Conservation (phyloP, 2,888 invertebrate species). For the Amaurobius ferox region DNA sequence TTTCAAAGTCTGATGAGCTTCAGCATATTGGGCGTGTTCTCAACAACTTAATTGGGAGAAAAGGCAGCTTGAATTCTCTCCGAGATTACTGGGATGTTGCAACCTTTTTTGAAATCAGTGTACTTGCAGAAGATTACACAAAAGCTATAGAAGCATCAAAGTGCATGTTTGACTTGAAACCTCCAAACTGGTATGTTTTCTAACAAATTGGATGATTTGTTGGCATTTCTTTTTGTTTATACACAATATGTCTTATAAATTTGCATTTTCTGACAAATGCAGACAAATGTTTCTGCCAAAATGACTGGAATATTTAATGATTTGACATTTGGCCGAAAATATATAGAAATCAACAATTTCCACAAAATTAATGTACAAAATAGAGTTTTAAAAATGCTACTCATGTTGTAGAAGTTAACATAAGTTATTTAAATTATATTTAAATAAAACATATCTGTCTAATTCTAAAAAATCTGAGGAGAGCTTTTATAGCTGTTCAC, state of each 20-base stretch:
- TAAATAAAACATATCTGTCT: too few species aligned
- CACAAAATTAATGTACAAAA: too few species aligned
- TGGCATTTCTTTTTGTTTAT: background rate
- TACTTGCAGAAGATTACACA: slow-evolving; percentile 95
- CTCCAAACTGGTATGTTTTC: slow-evolving; percentile 79
- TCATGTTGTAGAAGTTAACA: too few species aligned
- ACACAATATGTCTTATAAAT: background rate
- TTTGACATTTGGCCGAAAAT: too few species aligned
- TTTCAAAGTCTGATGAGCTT: slow-evolving; percentile 91
- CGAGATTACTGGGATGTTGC: slow-evolving; percentile 99
- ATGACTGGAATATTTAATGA: too few species aligned
- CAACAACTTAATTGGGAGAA: slow-evolving; percentile 97
- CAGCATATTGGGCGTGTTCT: slow-evolving; percentile 96
- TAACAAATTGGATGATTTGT: background rate
- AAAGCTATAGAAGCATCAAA: slow-evolving; percentile 95
- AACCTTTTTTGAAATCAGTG: slow-evolving; percentile 98
- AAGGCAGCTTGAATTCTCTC: slow-evolving; percentile 93
- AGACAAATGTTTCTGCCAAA: too few species aligned
- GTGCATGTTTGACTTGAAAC: slow-evolving; percentile 81
- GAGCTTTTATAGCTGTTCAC: too few species aligned
- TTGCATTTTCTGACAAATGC: too few species aligned
- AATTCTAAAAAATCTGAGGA: too few species aligned
- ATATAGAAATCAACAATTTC: too few species aligned
- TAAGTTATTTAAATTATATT: too few species aligned
- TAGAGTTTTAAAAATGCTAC: too few species aligned